A percentile compares a stretch with the other conserved stretches of the same genome.
phyloP scores from a whole-genome alignment of 2,113 vertebrate genomes.

The Apaloderma vittatum region DNA sequence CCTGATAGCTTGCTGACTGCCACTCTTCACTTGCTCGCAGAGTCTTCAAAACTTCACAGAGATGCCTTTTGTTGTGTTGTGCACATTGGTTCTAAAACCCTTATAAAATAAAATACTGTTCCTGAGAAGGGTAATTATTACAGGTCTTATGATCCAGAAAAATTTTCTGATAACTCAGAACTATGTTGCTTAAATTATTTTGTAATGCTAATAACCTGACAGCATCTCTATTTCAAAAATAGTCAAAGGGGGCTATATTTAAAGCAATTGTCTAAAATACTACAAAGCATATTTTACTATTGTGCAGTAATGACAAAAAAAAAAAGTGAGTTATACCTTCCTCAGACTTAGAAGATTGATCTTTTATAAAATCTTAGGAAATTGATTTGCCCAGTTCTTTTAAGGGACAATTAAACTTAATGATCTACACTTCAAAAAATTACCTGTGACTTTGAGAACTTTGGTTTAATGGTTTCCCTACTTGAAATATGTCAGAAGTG shows the following conservation, averaged over 20 bases:
- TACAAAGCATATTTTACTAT: background rate
- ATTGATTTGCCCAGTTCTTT: background rate
- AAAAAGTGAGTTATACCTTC: background rate
- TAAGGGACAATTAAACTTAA: slow-evolving; percentile 20
- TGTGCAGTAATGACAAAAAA: background rate
- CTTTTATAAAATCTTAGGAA: background rate
- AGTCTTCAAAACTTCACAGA: background rate
- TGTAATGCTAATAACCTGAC: background rate
- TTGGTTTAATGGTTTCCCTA: background rate
- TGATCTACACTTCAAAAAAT: background rate
- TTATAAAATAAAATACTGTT: background rate
- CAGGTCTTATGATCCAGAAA: background rate
- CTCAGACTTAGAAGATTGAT: background rate
- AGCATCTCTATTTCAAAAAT: background rate
- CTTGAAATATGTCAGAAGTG: background rate
- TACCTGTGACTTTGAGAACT: background rate
- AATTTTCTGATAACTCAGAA: background rate
- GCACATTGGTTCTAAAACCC: fast-evolving
- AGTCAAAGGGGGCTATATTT: background rate
- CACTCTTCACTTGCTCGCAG: background rate
- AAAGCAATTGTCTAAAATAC: background rate
- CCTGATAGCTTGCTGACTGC: background rate
- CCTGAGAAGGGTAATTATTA: background rate
- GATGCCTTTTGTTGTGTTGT: background rate
- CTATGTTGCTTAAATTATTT: background rate